Evolutionary conservation across 2,113 vertebrate species (phyloP), one percentile per base, ranked within the genome.

Genomic region (Apeltes quadracus): DNA sequence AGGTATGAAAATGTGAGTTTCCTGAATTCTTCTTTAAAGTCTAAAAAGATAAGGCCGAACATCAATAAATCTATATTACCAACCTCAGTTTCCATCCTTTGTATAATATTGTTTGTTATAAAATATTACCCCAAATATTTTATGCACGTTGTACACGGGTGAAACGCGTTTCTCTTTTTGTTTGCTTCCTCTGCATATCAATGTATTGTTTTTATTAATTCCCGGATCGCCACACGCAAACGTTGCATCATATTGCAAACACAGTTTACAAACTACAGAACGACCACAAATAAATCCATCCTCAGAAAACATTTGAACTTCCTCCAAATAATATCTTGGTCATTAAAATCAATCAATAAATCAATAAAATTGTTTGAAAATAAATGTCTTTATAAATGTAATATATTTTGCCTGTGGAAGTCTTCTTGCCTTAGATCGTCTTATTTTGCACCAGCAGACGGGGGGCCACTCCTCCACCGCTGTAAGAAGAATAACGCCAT

Each of bases 331-430:
- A 22, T 39, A 15, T 25, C 7, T 5, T 44, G 20, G 8, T 29
- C 13, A 23, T 50, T 34, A 39, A 56, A 38, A 53, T 11, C 13
- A 53, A 22, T 22, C 13, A 53, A 14, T n/a, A n/a, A n/a, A n/a
- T 23, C 22, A 25, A 25, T 25, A 51, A 36, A 38, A 29, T 70
- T 77, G 51, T 41, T 57, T 7, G 22, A 53, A 69, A 34, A 34
- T 7, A 34, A 34, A 34, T 58, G n/a, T n/a, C n/a, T n/a, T n/a
- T 20, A 18, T 32, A 58, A 83, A 79, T 81, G 79, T 74, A 80
- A 39, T 5, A 22, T 6, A 22, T 61, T 48, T 51, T 16, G 1
- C 11, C 43, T 53, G 11, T 43, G 11, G 4, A 58, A 27, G 57
- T 56, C 23, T 15, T 20, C 23, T n/a, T n/a, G n/a, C n/a, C n/a